Evolutionary conservation across 2,113 vertebrate species (phyloP), one percentile per base, ranked within the genome.

Genomic region (Microcebus ravelobensis): DNA sequence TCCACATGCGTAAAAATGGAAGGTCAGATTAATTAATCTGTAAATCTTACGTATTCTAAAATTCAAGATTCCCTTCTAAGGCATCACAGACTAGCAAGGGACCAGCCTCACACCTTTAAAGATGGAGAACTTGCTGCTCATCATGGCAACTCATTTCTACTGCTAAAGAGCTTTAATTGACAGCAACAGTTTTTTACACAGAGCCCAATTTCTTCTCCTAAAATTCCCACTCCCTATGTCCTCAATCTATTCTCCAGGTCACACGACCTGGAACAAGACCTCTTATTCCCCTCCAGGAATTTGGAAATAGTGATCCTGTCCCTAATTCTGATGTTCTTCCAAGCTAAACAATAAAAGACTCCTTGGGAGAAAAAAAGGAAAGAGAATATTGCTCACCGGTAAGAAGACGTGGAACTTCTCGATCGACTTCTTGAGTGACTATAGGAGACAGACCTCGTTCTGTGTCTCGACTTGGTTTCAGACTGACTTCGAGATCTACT

Each of bases 381-480:
- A 29, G n/a, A 48, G 42, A 81, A 5, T 3, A 29, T 4, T 74
- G 65, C 98, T 97, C 65, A 99, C 99, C 99, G 99, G 0, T 99
- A 99, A 0, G 99, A 99, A 9, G 98, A 99, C 0, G 99, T 99
- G 89, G 99, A 99, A 90, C 99, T 99, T 59, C 98, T 98, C 0
- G 99, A 99, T 31, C 99, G 98, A 87, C 99, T 99, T 91, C 99
- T 98, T 1, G 99, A 99, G 90, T 98, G 98, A 96, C 99, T 99
- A 94, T 98, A 99, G 20, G 99, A 99, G 13, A 96, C 94, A 17
- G 99, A 99, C 57, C 99, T 98, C 1, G 99, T 98, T 93, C 98
- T 98, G 90, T 98, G 98, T n/a, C 99, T 99, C 93, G 99, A 99
- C 87, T 97, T 99, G 0, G 99, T 99, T n/a, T 96, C 98, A 0